Conservation (phyloP, 1,140 invertebrate species). For the Bradysia coprophila region DNA sequence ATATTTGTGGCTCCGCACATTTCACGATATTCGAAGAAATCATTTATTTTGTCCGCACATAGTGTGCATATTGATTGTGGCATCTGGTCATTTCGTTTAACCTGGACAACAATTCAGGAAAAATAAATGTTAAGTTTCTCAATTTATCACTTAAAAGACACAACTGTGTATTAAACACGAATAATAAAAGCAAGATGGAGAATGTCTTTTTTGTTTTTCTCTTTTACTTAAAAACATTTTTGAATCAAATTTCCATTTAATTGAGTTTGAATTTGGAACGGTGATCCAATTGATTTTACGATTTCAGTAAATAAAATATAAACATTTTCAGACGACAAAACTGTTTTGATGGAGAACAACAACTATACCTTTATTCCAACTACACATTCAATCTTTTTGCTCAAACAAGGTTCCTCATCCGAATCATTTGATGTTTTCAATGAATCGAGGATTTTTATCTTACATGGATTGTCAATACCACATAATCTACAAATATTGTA, state of each 20-base stretch:
- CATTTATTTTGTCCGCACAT: constrained; percentile 37
- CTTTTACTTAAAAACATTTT: not conserved
- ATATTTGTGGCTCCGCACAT: constrained; percentile 32
- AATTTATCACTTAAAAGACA: not conserved
- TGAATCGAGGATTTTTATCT: constrained; percentile 12
- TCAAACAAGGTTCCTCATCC: constrained; percentile 14
- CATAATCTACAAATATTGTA: constrained; percentile 22
- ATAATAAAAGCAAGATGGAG: not conserved
- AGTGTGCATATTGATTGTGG: constrained; percentile 33
- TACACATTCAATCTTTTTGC: constrained; percentile 15
- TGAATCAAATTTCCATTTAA: not conserved
- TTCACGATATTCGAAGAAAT: constrained; percentile 34
- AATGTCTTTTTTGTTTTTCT: too few species aligned
- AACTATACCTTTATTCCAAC: constrained; percentile 14
- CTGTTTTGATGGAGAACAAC: not conserved
- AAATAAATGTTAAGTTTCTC: not conserved
- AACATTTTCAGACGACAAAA: too few species aligned
- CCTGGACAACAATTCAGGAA: constrained; percentile 16
- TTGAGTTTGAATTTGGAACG: not conserved
- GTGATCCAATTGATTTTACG: not conserved
- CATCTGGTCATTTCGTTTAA: constrained; percentile 32
- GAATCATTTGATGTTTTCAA: constrained; percentile 6
- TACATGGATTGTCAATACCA: constrained; percentile 20
- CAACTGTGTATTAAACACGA: not conserved
- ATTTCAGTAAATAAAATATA: not conserved